Base-by-base conservation (phyloP, 2,888 invertebrate species). In the Pogonocherus hispidulus region DNA sequence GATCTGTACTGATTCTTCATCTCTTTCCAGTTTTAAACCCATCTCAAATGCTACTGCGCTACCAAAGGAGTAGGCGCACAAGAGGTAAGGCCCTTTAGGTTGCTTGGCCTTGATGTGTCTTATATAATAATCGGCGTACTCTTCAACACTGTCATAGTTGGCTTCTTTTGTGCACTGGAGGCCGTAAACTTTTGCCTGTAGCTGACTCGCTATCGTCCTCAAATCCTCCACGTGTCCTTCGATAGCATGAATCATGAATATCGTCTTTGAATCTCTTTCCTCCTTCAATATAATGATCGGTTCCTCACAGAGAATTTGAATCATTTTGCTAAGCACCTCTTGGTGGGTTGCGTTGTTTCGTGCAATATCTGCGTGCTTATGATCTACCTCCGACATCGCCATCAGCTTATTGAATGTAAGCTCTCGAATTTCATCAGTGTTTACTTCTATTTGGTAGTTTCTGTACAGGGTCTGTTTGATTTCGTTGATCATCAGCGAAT, bases 401-500 rank as follows among this genome's bases (percentile, higher is more conserved):
- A 66, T 37, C 19, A 78, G 63, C 35, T 72, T 23, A 14, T 68
- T 57, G 5, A 78, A 67, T 2, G 76, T 78, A 14, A 75, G 27
- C 11, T 73, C 68, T 22, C 77, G 66, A 14, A 77, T 73, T 23
- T 76, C 74, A 18, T 75, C 73, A 3, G 63, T 57, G 19, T 16
- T 62, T 3, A 73, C 59, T 27, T 78, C 77, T 8, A 79, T 35
- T 6, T 76, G 74, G 52, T 63, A 71, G 49, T 74, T 76, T 63
- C 78, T 71, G 49, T 72, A 77, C 3, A 78, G 52, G 5, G 71
- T 75, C 69, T 79, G 79, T 46, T 79, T 77, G 11, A 78, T 77
- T 72, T 79, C 79, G n/a, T 76, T 70, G 22, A 63, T 44, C 76
- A 79, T 78, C 3, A 78, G 56, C 3, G 79, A 79, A 65, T 79